Evolutionary conservation across 2,797 vertebrate species (phyloP), one percentile per base, ranked within the genome.

Genomic region (Anisognathus igniventris): DNA sequence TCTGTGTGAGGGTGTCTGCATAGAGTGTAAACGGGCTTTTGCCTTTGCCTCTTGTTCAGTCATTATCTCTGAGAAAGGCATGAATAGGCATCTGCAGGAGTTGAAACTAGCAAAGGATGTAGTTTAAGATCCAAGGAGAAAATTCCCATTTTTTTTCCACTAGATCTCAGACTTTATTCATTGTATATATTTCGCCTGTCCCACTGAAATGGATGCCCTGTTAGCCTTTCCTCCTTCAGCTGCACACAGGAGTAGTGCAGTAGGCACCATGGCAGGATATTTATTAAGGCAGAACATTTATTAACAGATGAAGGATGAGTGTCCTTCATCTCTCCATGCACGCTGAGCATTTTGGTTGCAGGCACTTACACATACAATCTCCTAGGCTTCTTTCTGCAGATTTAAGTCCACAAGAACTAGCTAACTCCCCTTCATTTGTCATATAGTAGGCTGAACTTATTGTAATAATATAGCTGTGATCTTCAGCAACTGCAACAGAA

Each of bases 381-480:
- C 85, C 56, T 51, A 70, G 42, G 33, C 25, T 91, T 66, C 79
- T 67, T 81, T 79, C 58, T 73, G 11, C 44, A 90, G 16, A 27
- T 95, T 92, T 70, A 60, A 84, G 48, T 14, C 35, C 28, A 82
- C 48, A 64, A 37, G 48, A 84, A 33, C 45, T 47, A 89, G 58
- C 48, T 50, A 91, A 42, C 7, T 67, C 9, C 15, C 27, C 70
- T 78, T 95, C 45, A 71, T 86, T 64, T 88, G 37, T 57, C 50
- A 28, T 25, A 22, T 45, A 75, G 50, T 60, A 78, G 40, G 24
- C 62, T 88, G 62, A 76, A 76, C 25, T 70, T 84, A 74, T 67
- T 88, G 56, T 39, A 93, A 92, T 91, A 94, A 94, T 72, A 72
- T 76, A 93, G 25, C 71, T 94, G 90, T 88, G 74, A 92, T 96